A percentile compares a stretch with the other conserved stretches of the same genome.
These are phyloP conservation scores for Phalacrocorax aristotelis DNA, from an alignment of 2,113 vertebrate genomes.

Conservation along the genomic window DNA sequence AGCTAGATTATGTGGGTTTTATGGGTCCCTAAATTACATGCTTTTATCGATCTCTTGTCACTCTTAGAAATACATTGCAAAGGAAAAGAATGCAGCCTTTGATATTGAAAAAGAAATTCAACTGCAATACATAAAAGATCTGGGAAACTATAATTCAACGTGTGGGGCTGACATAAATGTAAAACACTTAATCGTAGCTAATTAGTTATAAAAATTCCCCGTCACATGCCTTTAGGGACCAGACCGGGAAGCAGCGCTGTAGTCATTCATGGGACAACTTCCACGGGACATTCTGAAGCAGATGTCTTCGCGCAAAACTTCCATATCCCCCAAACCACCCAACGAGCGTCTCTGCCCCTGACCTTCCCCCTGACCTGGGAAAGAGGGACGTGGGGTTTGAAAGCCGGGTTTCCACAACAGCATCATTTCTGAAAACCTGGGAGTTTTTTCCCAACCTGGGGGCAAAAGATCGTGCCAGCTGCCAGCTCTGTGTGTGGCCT, in stretches of 20 bases:
- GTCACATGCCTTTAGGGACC: not conserved
- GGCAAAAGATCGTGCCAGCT: fast-evolving
- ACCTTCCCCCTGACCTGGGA: fast-evolving
- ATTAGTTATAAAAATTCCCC: not conserved
- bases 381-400: not conserved
- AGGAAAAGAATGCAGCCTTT: slow-evolving; percentile 13
- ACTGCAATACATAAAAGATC: not conserved
- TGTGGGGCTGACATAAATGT: not conserved
- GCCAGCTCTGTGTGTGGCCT: not conserved
- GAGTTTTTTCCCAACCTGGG: not conserved
- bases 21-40: slow-evolving; percentile 37
- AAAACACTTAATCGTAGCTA: not conserved
- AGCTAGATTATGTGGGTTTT: slow-evolving; percentile 21
- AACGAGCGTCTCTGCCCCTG: not conserved
- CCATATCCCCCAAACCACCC: not conserved
- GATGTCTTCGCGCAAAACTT: not conserved
- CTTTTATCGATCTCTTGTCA: slow-evolving; percentile 45
- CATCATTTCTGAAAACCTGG: not conserved
- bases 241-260: not conserved
- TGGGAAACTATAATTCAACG: not conserved
- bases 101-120: slow-evolving; percentile 27
- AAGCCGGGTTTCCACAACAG: not conserved
- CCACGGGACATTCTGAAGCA: not conserved
- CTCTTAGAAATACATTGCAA: not conserved
- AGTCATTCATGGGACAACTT: not conserved